Evolutionary conservation across 2,113 vertebrate species (phyloP), one percentile per base, ranked within the genome.

Genomic region (Girardinichthys multiradiatus): DNA sequence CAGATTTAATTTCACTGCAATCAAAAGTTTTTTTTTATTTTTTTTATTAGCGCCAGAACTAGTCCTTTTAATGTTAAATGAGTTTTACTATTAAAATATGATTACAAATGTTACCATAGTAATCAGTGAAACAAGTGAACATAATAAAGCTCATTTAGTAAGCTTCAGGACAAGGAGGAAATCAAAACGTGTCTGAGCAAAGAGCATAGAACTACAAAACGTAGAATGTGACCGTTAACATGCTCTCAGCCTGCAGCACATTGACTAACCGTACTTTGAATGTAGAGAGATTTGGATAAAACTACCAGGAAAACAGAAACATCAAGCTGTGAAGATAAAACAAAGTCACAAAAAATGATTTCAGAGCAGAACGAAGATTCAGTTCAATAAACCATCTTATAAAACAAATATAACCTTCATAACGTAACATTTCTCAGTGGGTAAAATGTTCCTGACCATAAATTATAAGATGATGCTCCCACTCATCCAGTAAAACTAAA

Each of bases 341-440:
- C 14, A n/a, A 58, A 74, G 51, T 27, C 15, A 30, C 29, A 54
- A 54, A 27, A 58, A 54, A 17, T 30, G 45, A 61, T 72, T 21
- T 80, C 4, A 33, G 21, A 15, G 1, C 28, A 57, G 29, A 82
- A 64, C 60, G 65, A 28, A 31, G 57, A 85, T 72, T 74, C 21
- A 65, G 15, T 10, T 54, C 14, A 64, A 73, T n/a, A 8, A 76
- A 80, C n/a, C 37, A 68, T 45, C 48, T 63, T 57, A 26, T 70
- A n/a, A 83, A 63, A 74, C 15, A 81, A 86, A 79, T 58, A 76
- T 1, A 90, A 61, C 79, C 66, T 26, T 57, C 27, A 28, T 4
- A 2, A 58, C 58, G 26, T 48, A n/a, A 24, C 19, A 51, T 51
- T 51, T 68, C 6, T 62, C 58, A 57, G 26, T 60, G 57, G 17